These are phyloP conservation scores for Eustalomyia histrio DNA, from an alignment of 2,888 invertebrate genomes.

Conservation along the genomic window DNA sequence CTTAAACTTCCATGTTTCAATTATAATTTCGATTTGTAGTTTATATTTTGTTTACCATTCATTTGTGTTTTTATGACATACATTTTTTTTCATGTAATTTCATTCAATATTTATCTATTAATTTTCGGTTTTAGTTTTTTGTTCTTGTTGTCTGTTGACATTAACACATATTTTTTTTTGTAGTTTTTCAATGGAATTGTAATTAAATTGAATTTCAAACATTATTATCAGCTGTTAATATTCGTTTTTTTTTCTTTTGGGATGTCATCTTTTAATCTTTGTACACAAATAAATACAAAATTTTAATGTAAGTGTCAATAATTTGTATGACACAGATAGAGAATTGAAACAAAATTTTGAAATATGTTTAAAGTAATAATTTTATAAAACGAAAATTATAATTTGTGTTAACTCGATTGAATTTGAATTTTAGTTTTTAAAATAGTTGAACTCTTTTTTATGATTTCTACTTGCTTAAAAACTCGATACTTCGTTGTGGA, in stretches of 20 bases:
- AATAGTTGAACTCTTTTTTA: too few species aligned
- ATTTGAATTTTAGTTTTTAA: too few species aligned
- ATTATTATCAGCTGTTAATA: constrained; percentile 49
- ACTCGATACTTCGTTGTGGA: too few species aligned
- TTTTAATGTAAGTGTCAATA: neutral
- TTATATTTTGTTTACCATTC: constrained; percentile 27
- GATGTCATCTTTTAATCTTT: constrained; percentile 28
- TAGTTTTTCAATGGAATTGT: constrained; percentile 35
- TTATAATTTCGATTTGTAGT: neutral
- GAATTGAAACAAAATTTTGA: neutral
- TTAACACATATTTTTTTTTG: constrained; percentile 20
- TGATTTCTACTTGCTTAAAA: too few species aligned
- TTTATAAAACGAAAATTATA: neutral
- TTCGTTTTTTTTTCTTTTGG: neutral
- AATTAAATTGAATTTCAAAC: constrained; percentile 49
- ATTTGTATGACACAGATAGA: neutral
- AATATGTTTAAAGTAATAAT: neutral
- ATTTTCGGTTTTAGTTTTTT: constrained; percentile 33
- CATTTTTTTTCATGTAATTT: constrained; percentile 4
- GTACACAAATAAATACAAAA: neutral
- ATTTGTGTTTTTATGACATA: constrained; percentile 14
- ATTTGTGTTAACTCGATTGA: too few species aligned
- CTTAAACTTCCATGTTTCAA: neutral
- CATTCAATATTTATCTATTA: constrained; percentile 12
- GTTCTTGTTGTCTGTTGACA: constrained; percentile 9